Base-by-base conservation (phyloP, 2,888 invertebrate species). In the Caenorhabditis plicata region DNA sequence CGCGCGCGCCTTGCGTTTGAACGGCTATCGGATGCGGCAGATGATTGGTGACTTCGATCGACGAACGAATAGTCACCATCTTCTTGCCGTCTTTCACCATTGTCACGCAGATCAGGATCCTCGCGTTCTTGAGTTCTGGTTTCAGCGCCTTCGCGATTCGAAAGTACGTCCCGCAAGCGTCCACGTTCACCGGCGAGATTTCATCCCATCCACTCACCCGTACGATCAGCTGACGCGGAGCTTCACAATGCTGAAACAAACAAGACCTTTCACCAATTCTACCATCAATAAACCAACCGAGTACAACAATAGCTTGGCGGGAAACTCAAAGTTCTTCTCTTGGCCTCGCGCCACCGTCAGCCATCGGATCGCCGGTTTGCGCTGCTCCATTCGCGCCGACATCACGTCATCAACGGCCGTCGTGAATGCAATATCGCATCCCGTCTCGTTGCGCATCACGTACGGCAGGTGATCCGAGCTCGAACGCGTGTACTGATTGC, bases 21-120 rank as follows among this genome's bases (percentile, higher is more conserved):
- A 72, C 58, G 9, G 54, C 52, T n/a, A 72, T 57, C 9, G 62
- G 55, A 50, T 72, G 66, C 3, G 72, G 66, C 8, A 72, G 38
- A 38, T 58, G 50, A 47, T 72, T 72, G 23, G 54, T 53, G 8
- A 94, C 84, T 71, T 88, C 87, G 62, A 96, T 85, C 25, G 93
- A 91, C 8, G 95, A 95, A 58, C 94, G 87, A 15, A 96, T 89
- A 8, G 91, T 90, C 46, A 94, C 89, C 71, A 95, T 84, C 83
- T 96, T 96, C 74, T 91, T 88, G 0, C 95, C 95, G 2, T 92
- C 91, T 0, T 93, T 93, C 82, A 93, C 92, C 64, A 94, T 84
- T 0, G 89, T 88, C 17, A 98, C 91, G 69, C 90, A 90, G 80
- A 95, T 90, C 39, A 96, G 91, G 23, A 96, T 86, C 46, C 94